phyloP scores from a whole-genome alignment of 2,888 invertebrate genomes.

The Lasioglossum zephyrum region DNA sequence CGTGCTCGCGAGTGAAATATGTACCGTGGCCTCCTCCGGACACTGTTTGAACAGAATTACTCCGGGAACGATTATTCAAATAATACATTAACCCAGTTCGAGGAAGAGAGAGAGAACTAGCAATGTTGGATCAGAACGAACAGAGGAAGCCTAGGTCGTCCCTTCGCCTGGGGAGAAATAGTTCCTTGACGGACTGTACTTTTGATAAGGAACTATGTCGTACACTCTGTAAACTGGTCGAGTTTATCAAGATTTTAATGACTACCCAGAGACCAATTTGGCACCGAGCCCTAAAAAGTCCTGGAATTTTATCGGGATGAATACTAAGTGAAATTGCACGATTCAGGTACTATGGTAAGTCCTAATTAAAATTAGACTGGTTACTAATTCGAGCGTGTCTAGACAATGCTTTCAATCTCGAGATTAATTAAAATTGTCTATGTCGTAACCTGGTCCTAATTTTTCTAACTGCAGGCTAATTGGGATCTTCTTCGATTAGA shows the following conservation, averaged over 20 bases:
- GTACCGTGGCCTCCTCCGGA: neutral
- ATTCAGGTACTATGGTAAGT: no score
- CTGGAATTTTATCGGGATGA: neutral
- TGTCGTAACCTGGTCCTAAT: neutral
- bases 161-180: neutral
- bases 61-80: conserved; percentile 10
- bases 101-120: neutral
- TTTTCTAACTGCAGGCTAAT: neutral
- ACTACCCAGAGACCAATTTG: neutral
- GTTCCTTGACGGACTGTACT: neutral
- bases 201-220: neutral
- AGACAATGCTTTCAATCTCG: no score
- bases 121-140: neutral
- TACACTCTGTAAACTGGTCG: neutral
- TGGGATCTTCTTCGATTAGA: neutral
- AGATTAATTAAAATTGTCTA: neutral
- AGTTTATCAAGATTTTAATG: neutral
- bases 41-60: conserved; percentile 12
- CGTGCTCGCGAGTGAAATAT: neutral
- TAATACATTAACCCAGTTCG: neutral
- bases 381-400: no score
- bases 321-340: no score
- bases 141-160: neutral
- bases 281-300: neutral
- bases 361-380: no score